Evolutionary conservation across 2,888 invertebrate species (phyloP).

Genomic region (Nemapogon koenigi): DNA sequence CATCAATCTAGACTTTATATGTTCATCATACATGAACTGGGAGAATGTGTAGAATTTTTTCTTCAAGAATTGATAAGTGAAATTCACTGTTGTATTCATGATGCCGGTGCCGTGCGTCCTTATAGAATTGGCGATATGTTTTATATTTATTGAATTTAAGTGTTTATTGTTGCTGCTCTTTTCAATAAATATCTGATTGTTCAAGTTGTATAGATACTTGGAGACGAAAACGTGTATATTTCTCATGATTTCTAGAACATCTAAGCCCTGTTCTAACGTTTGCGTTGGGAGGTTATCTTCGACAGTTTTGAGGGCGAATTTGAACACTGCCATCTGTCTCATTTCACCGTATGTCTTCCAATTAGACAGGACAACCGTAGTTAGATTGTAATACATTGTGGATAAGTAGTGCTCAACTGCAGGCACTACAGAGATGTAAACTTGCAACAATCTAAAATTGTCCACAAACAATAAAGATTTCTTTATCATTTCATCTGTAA

Average conservation of each 20-base stretch:
- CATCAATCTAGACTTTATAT: conserved; percentile 91
- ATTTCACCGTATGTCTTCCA: conserved; percentile 98
- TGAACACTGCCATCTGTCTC: conserved; percentile 88
- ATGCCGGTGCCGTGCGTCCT: conserved; percentile 96
- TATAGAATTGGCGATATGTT: conserved; percentile 95
- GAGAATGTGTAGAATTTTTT: conserved; percentile 94
- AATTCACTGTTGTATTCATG: conserved; percentile 93
- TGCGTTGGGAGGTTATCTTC: conserved; percentile 95
- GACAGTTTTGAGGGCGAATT: conserved; percentile 81
- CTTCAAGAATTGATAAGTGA: conserved; percentile 91
- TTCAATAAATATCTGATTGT: conserved; percentile 96
- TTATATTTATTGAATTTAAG: conserved; percentile 93
- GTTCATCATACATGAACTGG: conserved; percentile 97
- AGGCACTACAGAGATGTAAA: conserved; percentile 70
- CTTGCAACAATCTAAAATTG: conserved; percentile 59
- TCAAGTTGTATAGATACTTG: conserved; percentile 93
- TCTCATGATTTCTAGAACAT: conserved; percentile 96
- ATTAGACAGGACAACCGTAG: conserved; percentile 95
- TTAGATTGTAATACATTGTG: conserved; percentile 95
- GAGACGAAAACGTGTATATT: conserved; percentile 95
- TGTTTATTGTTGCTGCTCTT: conserved; percentile 90
- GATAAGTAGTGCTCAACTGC: conserved; percentile 90
- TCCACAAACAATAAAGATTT: conserved; percentile 66
- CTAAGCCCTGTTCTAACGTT: conserved; percentile 95
- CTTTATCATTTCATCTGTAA: conserved; percentile 71